Evolutionary conservation across 30 jellyfish, hydroid and myxozoan species (phyloP), one percentile per base, ranked within the genome.

Genomic region (Pseudorhiza aurosa): DNA sequence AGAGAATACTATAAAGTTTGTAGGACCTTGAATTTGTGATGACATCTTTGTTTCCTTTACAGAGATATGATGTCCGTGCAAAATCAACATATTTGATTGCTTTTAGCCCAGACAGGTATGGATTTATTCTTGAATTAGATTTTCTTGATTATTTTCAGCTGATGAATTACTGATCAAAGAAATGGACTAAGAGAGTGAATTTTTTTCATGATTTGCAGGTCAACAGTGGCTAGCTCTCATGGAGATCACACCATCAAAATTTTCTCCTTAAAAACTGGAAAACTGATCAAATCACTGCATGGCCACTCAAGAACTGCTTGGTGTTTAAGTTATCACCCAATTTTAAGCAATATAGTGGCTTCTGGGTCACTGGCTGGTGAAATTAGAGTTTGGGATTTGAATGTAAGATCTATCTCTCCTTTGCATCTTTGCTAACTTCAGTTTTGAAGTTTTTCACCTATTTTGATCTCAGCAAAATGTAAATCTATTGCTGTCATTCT

Each of bases 351-450:
- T 36, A 74, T 92, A 5, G 25, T 92, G 19, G 98, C 98, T 12
- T 85, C 98, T 24, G 98, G 98, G 27, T 92, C 97, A 26, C 65
- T 92, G 49, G 91, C 96, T 47, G 96, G 98, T 17, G 96, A 92
- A 81, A 90, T 92, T n/a, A 82, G 90, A 31, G 60, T 92, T 57
- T 92, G 98, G 98, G 92, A 92, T 81, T 68, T 92, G 63, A 64
- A 71, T 45, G 98, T 92, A 58, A 70, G 88, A n/a, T n/a, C n/a
- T n/a, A n/a, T n/a, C n/a, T n/a, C n/a, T n/a, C n/a, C n/a, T n/a
- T n/a, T n/a, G n/a, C n/a, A n/a, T n/a, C n/a, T n/a, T n/a, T n/a
- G n/a, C n/a, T n/a, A n/a, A n/a, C n/a, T n/a, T n/a, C n/a, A n/a
- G n/a, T n/a, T n/a, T n/a, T n/a, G n/a, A n/a, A n/a, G n/a, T n/a